A percentile compares a stretch with the other conserved stretches of the same genome.
Evolutionary conservation across 1,140 invertebrate species (phyloP).

Genomic region (Cecropterus lyciades): DNA sequence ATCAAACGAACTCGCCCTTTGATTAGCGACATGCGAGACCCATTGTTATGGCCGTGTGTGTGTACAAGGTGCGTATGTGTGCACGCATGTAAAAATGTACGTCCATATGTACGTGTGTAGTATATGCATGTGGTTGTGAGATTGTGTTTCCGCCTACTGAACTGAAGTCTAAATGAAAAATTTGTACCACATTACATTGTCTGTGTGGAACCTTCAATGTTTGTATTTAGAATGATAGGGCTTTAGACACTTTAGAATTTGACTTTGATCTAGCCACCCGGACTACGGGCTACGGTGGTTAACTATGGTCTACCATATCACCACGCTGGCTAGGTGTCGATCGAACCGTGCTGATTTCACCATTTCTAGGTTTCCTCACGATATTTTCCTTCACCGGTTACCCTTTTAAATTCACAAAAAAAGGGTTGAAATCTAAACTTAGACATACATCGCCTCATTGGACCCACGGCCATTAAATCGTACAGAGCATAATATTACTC

Average conservation of each 20-base stretch:
- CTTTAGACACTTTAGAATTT: too few species aligned
- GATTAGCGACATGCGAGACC: conserved; percentile 18
- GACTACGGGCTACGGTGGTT: too few species aligned
- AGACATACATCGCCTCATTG: conserved; percentile 2
- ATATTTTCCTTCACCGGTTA: too few species aligned
- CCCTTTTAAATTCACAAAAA: not conserved
- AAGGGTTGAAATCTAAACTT: conserved; percentile 6
- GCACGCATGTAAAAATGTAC: too few species aligned
- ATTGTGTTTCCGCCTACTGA: not conserved
- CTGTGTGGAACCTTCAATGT: too few species aligned
- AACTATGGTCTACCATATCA: too few species aligned
- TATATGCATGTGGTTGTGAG: not conserved
- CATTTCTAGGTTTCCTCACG: too few species aligned
- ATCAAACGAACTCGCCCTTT: conserved; percentile 31
- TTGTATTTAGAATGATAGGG: too few species aligned
- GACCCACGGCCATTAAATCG: conserved; percentile 3
- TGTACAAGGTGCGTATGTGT: not conserved
- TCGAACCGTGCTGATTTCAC: too few species aligned
- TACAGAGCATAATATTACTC: conserved; percentile 6
- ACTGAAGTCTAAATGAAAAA: not conserved
- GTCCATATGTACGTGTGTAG: not conserved
- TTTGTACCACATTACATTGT: too few species aligned
- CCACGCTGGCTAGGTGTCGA: too few species aligned
- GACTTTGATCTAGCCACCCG: too few species aligned
- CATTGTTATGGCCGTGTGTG: conserved; percentile 3